Evolutionary conservation across 2,113 vertebrate species (phyloP).

Genomic region (Leptobrachium leishanense): DNA sequence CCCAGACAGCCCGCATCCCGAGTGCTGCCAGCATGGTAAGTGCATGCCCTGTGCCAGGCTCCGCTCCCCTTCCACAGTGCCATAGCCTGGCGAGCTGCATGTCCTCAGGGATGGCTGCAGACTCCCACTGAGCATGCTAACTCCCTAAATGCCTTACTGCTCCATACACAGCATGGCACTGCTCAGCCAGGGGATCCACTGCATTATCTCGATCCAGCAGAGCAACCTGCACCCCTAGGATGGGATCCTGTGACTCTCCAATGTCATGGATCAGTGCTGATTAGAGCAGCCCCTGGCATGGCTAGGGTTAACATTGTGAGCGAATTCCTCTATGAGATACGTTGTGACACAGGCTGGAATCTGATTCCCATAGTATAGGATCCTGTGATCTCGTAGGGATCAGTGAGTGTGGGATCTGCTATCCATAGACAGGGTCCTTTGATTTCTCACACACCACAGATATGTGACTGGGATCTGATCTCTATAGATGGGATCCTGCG

Average conservation of each 20-base stretch:
- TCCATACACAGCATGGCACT: not conserved
- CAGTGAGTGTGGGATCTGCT: not conserved
- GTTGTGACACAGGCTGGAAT: not conserved
- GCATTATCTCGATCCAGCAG: no score
- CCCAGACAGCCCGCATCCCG: not conserved
- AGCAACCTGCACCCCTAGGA: no score
- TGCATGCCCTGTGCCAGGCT: not conserved
- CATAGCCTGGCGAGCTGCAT: not conserved
- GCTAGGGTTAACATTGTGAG: not conserved
- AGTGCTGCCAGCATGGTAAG: conserved; percentile 26
- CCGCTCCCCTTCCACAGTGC: no score
- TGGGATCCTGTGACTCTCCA: no score
- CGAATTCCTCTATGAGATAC: not conserved
- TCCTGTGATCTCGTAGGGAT: not conserved
- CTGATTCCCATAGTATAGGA: not conserved
- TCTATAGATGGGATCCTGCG: not conserved
- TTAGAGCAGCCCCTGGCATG: no score
- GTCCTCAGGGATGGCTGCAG: not conserved
- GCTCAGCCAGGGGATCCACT: no score
- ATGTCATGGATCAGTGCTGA: no score
- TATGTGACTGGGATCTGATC: not conserved
- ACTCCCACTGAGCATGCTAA: not conserved
- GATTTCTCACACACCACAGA: not conserved
- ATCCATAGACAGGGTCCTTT: not conserved
- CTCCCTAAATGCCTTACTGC: not conserved